Conservation (phyloP, 2,113 vertebrate genomes). For the Sylvietta virens region DNA sequence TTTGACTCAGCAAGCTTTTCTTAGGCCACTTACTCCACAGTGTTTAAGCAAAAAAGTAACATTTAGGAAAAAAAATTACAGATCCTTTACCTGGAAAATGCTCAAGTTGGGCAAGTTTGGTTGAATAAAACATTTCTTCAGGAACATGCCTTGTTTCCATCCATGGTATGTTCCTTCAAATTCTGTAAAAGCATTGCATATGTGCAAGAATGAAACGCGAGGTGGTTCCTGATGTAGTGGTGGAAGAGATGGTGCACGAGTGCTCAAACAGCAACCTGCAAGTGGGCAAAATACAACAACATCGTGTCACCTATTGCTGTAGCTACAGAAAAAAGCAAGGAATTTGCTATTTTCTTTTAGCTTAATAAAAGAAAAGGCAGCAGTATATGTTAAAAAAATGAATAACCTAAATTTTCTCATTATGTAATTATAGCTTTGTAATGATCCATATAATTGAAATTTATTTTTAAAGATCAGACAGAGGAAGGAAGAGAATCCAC, state of each 20-base stretch:
- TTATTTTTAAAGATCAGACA: neutral
- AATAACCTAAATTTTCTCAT: neutral
- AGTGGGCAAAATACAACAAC: neutral
- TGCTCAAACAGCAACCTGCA: neutral
- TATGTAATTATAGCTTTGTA: neutral
- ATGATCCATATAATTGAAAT: neutral
- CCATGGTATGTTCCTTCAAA: neutral
- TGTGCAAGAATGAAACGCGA: neutral
- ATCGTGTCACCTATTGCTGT: neutral
- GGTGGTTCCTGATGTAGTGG: neutral
- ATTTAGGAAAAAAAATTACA: accelerated
- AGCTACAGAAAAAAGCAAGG: neutral
- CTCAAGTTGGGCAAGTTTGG: neutral
- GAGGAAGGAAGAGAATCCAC: neutral
- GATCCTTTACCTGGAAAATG: neutral
- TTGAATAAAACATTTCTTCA: neutral
- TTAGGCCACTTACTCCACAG: neutral
- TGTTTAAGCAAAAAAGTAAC: neutral
- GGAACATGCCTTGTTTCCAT: neutral
- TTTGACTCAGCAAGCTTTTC: neutral
- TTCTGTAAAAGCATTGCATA: neutral
- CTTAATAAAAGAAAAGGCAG: neutral
- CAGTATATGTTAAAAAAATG: neutral
- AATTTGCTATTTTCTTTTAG: neutral
- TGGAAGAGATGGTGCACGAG: neutral